Percentiles rank a stretch among this genome's conserved stretches.
Conservation (phyloP, 2,797 vertebrate genomes). For the Hemibagrus guttatus region DNA sequence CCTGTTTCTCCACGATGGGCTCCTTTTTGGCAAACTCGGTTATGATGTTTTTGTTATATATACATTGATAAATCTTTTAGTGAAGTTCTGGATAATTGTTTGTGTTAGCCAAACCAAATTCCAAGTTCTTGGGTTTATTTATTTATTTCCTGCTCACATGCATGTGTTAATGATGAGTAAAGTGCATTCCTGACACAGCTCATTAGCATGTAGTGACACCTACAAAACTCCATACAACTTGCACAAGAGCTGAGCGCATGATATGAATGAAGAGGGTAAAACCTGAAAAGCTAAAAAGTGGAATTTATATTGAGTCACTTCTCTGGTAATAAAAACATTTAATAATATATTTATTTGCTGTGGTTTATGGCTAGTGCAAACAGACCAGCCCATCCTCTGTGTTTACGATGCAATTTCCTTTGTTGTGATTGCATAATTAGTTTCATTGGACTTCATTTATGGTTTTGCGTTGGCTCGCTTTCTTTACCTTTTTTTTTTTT, state of each 20-base stretch:
- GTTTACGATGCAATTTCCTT: background rate
- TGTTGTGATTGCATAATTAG: background rate
- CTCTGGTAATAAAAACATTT: background rate
- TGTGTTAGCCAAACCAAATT: background rate
- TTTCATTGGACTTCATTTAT: background rate
- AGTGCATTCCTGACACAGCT: background rate
- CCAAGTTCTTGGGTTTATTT: background rate
- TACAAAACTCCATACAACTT: background rate
- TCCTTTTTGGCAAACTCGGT: background rate
- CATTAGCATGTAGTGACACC: background rate
- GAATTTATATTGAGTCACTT: background rate
- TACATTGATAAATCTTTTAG: background rate
- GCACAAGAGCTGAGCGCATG: background rate
- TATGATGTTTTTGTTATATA: too few species aligned
- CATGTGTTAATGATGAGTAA: background rate
- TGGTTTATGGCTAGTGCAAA: background rate
- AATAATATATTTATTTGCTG: background rate
- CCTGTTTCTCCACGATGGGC: constrained; percentile 25
- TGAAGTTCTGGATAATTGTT: background rate
- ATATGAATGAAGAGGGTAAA: background rate
- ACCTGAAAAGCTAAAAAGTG: background rate
- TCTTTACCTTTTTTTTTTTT: background rate
- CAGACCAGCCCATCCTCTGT: background rate
- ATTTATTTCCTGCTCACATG: background rate
- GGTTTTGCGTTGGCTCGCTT: background rate